Base-by-base conservation (phyloP, 2,888 invertebrate genomes). In the Eudasyphora cyanicolor region DNA sequence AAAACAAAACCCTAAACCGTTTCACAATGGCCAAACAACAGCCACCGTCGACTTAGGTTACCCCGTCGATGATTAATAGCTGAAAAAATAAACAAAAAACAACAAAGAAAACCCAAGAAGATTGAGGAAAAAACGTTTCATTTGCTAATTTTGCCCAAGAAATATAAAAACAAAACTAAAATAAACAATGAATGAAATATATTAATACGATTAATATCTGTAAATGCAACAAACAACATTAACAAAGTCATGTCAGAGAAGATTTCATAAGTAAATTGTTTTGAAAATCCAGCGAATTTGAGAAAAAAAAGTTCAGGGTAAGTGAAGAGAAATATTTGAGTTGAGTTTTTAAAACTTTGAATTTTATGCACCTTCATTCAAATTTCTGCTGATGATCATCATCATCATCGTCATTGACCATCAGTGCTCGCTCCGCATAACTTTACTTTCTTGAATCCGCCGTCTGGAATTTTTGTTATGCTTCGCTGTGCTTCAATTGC, bases 401-500 rank as follows among this genome's bases (percentile, higher is more conserved):
- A 54, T 24, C 19, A 24, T 54, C 57, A 57, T 57, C 57, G 27
- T 57, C 57, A 27, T 27, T 27, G 57, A 57, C 57, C 57, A 57
- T 57, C 57, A 27, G 12, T 45, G n/a, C 45, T 3, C 49, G 21
- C 5, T 57, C 19, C 4, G 4, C 51, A 19, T 51, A 51, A 17
- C 51, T 51, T 51, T 51, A 51, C 57, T 57, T 57, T 45, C 45
- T 45, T 45, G 4, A n/a, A n/a, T n/a, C n/a, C n/a, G n/a, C 6
- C 24, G 57, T 57, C 57, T 24, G 57, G 27, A 27, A 57, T 27
- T 57, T 29, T 42, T 38, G 19, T 17, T 17, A 32, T 8, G 29
- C 32, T 54, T 51, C 10, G 70, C 19, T 70, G 51, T 70, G 29
- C 29, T 51, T 70, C 70, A 70, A 70, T 51, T 70, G 57, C 14